phyloP scores from a whole-genome alignment of 2,888 invertebrate genomes.

The Pyrochroa serraticornis region DNA sequence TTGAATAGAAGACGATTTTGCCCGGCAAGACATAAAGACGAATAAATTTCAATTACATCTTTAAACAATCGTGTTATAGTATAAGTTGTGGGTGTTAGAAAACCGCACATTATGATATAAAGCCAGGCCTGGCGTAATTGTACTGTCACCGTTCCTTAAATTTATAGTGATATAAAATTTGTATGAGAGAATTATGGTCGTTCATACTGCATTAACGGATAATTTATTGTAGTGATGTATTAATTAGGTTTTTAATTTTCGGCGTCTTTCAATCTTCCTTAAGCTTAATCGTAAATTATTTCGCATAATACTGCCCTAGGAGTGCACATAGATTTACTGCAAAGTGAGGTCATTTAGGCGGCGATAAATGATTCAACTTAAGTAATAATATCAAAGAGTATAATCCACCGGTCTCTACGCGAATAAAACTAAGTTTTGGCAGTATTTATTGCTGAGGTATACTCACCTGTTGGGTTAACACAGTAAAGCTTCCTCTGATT shows the following conservation, averaged over 20 bases:
- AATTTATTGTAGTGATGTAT: constrained; percentile 30
- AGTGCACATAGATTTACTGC: too few relatives aligned
- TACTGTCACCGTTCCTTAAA: constrained; percentile 37
- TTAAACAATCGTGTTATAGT: constrained; percentile 23
- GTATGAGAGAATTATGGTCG: constrained; percentile 33
- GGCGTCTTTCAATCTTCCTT: constrained; percentile 1
- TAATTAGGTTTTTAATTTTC: constrained; percentile 37
- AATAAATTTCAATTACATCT: constrained; percentile 25
- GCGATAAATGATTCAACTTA: too few relatives aligned
- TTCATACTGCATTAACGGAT: constrained; percentile 28
- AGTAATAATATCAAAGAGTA: too few relatives aligned
- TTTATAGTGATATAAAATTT: constrained; percentile 41
- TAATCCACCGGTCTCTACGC: too few relatives aligned
- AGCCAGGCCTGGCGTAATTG: constrained; percentile 32
- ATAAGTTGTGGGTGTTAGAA: constrained; percentile 24
- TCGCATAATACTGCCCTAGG: not conserved
- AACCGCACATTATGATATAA: constrained; percentile 25
- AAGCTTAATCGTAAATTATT: constrained; percentile 12
- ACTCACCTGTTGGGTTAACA: too few relatives aligned
- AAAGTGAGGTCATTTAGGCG: too few relatives aligned
- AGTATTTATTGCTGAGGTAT: too few relatives aligned
- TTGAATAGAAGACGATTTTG: not conserved
- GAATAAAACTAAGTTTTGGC: too few relatives aligned
- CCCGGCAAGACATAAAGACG: not conserved
- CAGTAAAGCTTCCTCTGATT: too few relatives aligned